Evolutionary conservation across 23 tunicate genomes (phyloP).

Genomic region (Aplidium turbinatum): DNA sequence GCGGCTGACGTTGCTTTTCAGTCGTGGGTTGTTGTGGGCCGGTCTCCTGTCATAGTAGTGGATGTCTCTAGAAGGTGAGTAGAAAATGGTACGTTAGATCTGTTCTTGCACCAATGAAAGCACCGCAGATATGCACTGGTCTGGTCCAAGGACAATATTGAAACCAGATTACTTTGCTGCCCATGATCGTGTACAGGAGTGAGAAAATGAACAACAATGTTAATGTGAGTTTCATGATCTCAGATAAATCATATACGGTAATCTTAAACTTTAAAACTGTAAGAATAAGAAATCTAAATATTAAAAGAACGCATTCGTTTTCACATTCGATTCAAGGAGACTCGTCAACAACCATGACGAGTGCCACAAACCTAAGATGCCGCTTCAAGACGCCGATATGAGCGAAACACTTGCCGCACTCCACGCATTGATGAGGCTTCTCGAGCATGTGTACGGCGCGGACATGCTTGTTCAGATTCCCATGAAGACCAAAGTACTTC

Average conservation of each 20-base stretch:
- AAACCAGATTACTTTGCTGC: too few species aligned
- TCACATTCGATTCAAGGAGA: background rate
- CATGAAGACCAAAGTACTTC: conserved; percentile 78
- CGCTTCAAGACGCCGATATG: conserved; percentile 90
- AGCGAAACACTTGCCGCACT: conserved; percentile 95
- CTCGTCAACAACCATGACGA: background rate
- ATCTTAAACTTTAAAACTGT: too few species aligned
- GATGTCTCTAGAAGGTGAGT: conserved; percentile 60
- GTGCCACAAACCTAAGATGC: conserved; percentile 89
- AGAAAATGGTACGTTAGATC: too few species aligned
- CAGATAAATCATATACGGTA: too few species aligned
- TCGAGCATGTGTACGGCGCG: conserved; percentile 90
- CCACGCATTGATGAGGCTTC: conserved; percentile 95
- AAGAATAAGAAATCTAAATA: too few species aligned
- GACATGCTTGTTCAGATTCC: conserved; percentile 89
- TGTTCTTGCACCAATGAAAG: background rate
- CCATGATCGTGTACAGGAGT: too few species aligned
- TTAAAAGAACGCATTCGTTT: too few species aligned
- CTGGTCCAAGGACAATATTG: too few species aligned
- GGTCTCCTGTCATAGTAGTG: conserved; percentile 90
- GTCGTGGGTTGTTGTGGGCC: conserved; percentile 3
- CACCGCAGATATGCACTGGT: too few species aligned
- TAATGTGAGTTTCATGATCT: too few species aligned
- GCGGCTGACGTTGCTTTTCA: background rate
- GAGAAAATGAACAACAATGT: background rate